Evolutionary conservation across 2,113 vertebrate genomes (phyloP), one percentile per base, ranked within the genome.

Genomic region (Arvicanthis niloticus): DNA sequence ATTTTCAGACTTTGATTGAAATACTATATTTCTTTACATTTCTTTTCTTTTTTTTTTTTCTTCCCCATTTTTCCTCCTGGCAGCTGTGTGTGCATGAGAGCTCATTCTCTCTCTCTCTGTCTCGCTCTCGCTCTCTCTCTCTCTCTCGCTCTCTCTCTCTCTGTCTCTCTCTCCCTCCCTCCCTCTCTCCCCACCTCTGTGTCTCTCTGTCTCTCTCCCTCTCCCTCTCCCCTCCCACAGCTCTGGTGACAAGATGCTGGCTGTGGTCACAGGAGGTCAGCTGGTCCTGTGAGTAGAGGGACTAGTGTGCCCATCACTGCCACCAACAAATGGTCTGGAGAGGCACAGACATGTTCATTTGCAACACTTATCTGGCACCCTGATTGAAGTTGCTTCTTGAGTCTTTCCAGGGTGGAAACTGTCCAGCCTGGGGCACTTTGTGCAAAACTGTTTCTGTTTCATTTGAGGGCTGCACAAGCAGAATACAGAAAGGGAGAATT

Each of bases 1-100:
- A 98, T 98, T 98, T 99, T 98, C 97, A 98, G 98, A 98, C 98
- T 99, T 98, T 98, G 98, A 99, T 98, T 98, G 98, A 98, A 99
- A 98, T 98, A 94, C 98, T 98, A 97, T 98, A 98, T 98, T 99
- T 98, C 98, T 98, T 98, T 98, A 98, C 62, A 85, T 76, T 80
- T 96, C 12, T 58, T 62, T 42, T 51, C 51, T 11, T 51, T 51
- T 40, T 13, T 21, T 37, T 21, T 48, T 40, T 0, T 95, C 96
- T 94, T n/a, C n/a, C 45, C 93, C 98, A 98, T 98, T 98, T 98
- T 98, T 97, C 98, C 97, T 98, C 95, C 97, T 98, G 98, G 98
- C 98, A 98, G 70, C 96, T 96, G 58, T 97, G 97, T 96, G 86
- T 96, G 88, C 96, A 82, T 98, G 97, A 98, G 24, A 58, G 1